These are phyloP conservation scores for Zaprionus lachaisei DNA, from an alignment of 1,140 invertebrate species.

Conservation along the genomic window DNA sequence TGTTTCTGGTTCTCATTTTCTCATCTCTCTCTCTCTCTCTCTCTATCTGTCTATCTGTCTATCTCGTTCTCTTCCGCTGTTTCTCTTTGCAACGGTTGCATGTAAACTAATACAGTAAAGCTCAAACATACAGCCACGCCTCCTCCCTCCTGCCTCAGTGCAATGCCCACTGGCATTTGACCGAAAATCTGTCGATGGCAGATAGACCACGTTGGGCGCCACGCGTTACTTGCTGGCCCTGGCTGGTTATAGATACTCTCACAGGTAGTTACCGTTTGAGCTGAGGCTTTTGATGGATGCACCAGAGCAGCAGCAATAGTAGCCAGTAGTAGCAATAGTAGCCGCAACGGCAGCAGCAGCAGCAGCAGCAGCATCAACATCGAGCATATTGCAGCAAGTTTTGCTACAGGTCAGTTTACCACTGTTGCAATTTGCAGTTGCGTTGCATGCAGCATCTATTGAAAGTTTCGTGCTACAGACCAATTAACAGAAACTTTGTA, in stretches of 20 bases:
- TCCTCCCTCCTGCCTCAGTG: background rate
- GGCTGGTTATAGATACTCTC: slow-evolving; percentile 5
- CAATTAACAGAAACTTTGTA: slow-evolving; percentile 39
- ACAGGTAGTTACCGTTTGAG: slow-evolving; percentile 24
- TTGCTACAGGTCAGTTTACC: slow-evolving; percentile 27
- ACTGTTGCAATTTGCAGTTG: slow-evolving; percentile 5
- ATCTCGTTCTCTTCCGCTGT: background rate
- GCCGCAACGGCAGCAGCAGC: background rate
- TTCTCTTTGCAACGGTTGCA: slow-evolving; percentile 24
- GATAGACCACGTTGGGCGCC: slow-evolving; percentile 8
- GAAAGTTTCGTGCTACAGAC: slow-evolving; percentile 28
- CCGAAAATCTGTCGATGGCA: slow-evolving; percentile 49
- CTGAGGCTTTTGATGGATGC: slow-evolving; percentile 19
- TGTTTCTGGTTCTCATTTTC: background rate
- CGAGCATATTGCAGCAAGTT: slow-evolving; percentile 18
- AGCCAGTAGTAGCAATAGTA: background rate
- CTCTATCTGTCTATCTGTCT: background rate
- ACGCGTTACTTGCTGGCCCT: slow-evolving; percentile 14
- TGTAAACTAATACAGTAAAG: slow-evolving; percentile 60
- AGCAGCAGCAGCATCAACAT: background rate
- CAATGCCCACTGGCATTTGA: slow-evolving; percentile 51
- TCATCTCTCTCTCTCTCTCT: background rate
- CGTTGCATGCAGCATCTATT: slow-evolving; percentile 25
- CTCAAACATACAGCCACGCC: slow-evolving; percentile 40
- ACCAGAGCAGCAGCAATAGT: background rate